Evolutionary conservation across 2,113 vertebrate genomes (phyloP), one percentile per base, ranked within the genome.

Genomic region (Anser brachyrhynchus): DNA sequence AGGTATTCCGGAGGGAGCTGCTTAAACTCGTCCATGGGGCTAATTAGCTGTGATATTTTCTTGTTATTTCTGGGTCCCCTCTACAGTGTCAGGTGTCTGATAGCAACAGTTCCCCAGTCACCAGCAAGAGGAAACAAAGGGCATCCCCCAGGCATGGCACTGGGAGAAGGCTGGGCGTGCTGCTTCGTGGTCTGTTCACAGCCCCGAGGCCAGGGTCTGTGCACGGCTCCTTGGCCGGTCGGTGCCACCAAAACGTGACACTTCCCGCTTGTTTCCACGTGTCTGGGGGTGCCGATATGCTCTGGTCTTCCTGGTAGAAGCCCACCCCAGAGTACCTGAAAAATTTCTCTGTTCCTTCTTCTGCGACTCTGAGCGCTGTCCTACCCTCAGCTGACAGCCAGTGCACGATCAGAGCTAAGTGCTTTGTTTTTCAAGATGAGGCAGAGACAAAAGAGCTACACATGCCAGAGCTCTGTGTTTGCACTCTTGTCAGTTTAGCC

Each of bases 1-100:
- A 54, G 8, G 9, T 74, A 84, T 94, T 92, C 91, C 78, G 64
- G 78, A 74, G 91, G 78, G 81, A 95, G 59, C 41, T 76, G 71
- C 51, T 85, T 79, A 59, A 93, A 93, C 70, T 91, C 71, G 57
- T 90, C 76, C 76, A 39, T 1, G 0, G 15, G 31, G 35, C 76
- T 95, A 92, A 92, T 96, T 92, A 93, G 28, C 41, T 37, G 19
- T 91, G 71, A 82, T 96, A 91, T 89, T 93, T 91, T 87, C 87
- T 82, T 85, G 66, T 89, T 92, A 73, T 81, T 96, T 89, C 70
- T 91, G 76, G 37, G 57, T 78, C 55, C 29, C 58, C 59, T 94
- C 65, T 54, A 43, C 29, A 23, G n/a, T 59, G 41, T 95, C 86
- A 86, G 82, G 49, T 72, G 65, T 78, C 90, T 92, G 58, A 55